Evolutionary conservation across 2,888 invertebrate genomes (phyloP).

Genomic region (Metallyticus violacea): DNA sequence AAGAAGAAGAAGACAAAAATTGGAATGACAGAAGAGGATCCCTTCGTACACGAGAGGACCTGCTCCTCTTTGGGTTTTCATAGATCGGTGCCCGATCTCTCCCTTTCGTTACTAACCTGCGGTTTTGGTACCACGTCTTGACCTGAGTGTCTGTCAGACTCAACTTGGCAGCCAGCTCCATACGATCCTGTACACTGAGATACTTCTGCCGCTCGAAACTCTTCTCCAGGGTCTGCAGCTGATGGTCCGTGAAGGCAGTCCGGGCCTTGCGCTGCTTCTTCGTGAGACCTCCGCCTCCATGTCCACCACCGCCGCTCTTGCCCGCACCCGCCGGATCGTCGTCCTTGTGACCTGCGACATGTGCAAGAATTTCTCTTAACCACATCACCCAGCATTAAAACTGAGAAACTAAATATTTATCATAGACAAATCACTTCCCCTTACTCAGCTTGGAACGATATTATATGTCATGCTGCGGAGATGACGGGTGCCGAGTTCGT

Average conservation of each 20-base stretch:
- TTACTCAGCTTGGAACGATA: too few relatives aligned
- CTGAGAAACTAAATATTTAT: too few relatives aligned
- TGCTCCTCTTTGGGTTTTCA: too few relatives aligned
- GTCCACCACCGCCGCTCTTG: conserved; percentile 49
- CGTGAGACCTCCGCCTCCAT: conserved; percentile 59
- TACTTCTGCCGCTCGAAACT: conserved; percentile 97
- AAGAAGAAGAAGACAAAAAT: neutral
- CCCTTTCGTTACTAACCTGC: conserved; percentile 84
- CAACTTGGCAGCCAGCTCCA: conserved; percentile 95
- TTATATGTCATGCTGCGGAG: too few relatives aligned
- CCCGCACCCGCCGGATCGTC: conserved; percentile 55
- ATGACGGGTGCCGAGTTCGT: too few relatives aligned
- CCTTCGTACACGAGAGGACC: too few relatives aligned
- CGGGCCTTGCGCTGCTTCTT: conserved; percentile 96
- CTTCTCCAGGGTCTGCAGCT: conserved; percentile 93
- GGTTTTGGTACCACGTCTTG: conserved; percentile 99
- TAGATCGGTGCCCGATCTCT: too few relatives aligned
- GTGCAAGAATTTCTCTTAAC: neutral
- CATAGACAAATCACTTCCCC: too few relatives aligned
- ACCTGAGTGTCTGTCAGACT: conserved; percentile 98
- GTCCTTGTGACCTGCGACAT: conserved; percentile 72
- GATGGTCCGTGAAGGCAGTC: conserved; percentile 98
- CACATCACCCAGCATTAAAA: neutral
- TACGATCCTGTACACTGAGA: conserved; percentile 93
- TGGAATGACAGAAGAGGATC: neutral